Percentiles rank a stretch among this genome's conserved stretches.
Conservation (phyloP, 2,888 invertebrate genomes). For the Eilema griseolum region DNA sequence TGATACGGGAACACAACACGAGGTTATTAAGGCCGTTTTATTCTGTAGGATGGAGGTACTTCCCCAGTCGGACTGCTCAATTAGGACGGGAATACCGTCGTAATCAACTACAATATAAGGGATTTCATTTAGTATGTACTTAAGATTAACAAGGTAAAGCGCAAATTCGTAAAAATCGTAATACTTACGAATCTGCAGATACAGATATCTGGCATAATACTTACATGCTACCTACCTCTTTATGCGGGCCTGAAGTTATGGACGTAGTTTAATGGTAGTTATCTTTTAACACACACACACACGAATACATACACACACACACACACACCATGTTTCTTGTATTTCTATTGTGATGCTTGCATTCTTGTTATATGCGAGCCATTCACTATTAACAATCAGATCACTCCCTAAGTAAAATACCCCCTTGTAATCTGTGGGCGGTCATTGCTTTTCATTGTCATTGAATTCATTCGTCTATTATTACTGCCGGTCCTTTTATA, state of each 20-base stretch:
- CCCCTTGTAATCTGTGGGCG: neutral
- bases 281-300: neutral
- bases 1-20: too few species aligned
- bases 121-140: too few species aligned
- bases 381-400: neutral
- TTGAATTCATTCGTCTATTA: neutral
- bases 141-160: too few species aligned
- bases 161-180: too few species aligned
- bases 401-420: neutral
- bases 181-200: too few species aligned
- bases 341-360: neutral
- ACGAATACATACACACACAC: too few species aligned
- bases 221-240: neutral
- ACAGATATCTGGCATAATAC: too few species aligned
- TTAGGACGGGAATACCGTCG: too few species aligned
- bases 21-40: too few species aligned
- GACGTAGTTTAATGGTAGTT: neutral
- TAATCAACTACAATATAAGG: too few species aligned
- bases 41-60: too few species aligned
- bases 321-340: neutral
- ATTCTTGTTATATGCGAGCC: neutral
- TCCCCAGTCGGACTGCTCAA: too few species aligned
- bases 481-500: neutral
- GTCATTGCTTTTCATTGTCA: neutral
- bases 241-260: neutral